Evolutionary conservation across 1,140 invertebrate species (phyloP), one percentile per base, ranked within the genome.

Genomic region (Drosophila tropicalis): DNA sequence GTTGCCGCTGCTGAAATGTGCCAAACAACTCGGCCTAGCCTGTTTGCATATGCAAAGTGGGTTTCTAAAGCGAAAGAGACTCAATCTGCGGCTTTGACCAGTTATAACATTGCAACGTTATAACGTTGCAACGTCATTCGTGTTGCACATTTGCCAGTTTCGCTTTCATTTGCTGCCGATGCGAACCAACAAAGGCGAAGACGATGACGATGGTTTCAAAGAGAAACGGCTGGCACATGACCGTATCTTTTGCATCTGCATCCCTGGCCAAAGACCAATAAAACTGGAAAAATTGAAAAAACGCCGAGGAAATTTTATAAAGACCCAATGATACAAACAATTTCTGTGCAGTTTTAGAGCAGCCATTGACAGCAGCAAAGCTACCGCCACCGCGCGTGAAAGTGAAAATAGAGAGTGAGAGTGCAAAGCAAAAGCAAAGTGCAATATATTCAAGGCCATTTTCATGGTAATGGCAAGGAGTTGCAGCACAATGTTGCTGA

Each of bases 271-370:
- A 55, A 65, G 39, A 39, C 36, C 77, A 82, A 86, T 87, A 84
- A 87, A 86, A 89, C 84, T 89, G 84, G 84, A 84, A 89, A 47
- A 89, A 89, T 81, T 84, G 85, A 67, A 89, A 89, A 89, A 89
- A 81, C 77, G 65, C 44, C 64, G 76, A 72, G 77, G 51, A 79
- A 85, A 90, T 89, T 90, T 89, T 89, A 89, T 89, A 89, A 89
- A 89, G 85, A 41, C 77, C 57, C 80, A 76, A 81, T 81, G 85
- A 81, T 78, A 72, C 34, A 51, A 69, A 57, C 67, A 79, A 58
- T 67, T 70, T 51, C 40, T 65, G 55, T 69, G 76, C 84, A 89
- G 84, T 89, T 84, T 71, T 74, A 34, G 70, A 66, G 71, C 74
- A 87, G 55, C 55, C 80, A 66, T 75, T 61, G 63, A 64, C 68